Evolutionary conservation across 2,797 vertebrate genomes (phyloP), one percentile per base, ranked within the genome.

Genomic region (Manis crassicaudata): DNA sequence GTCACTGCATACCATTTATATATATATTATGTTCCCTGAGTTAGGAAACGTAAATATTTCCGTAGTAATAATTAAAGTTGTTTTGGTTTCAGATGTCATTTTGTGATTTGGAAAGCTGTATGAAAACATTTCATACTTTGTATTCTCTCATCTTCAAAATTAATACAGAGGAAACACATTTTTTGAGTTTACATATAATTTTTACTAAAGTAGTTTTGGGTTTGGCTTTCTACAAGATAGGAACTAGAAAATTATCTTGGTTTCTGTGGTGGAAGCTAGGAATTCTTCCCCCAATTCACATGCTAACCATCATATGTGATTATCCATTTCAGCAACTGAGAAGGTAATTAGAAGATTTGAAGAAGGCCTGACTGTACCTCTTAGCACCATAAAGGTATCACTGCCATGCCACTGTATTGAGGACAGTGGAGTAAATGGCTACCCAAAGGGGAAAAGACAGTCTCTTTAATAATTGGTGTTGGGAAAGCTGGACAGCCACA

Each of bases 311-410:
- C 97, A 97, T 96, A 95, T 96, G 93, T 96, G 97, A 97, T 95
- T 96, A 96, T 95, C 97, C 96, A 97, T 98, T 98, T 97, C 76
- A 97, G 92, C 92, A 98, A 98, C 97, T 92, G 97, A 98, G 96
- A 98, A 97, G 80, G 96, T 96, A 97, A 98, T 92, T 98, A 77
- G 94, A 97, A 98, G 97, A 88, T 96, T 93, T 97, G 95, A 95
- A 89, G 62, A 94, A 80, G 89, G 95, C 65, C 81, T 97, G 85
- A 80, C 90, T 62, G 60, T 86, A 50, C 88, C 96, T 98, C 92
- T 95, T 97, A 86, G 95, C 90, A 56, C 40, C 43, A 29, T 87
- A 62, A 97, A 85, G 92, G 50, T 96, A 76, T 94, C 81, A 91
- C 27, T 92, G 50, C 72, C 65, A 35, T 92, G 85, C 35, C 86